A percentile compares a stretch with the other conserved stretches of the same genome.
These are phyloP conservation scores for Hybognathus amarus DNA, from an alignment of 2,797 vertebrate species.

Conservation along the genomic window DNA sequence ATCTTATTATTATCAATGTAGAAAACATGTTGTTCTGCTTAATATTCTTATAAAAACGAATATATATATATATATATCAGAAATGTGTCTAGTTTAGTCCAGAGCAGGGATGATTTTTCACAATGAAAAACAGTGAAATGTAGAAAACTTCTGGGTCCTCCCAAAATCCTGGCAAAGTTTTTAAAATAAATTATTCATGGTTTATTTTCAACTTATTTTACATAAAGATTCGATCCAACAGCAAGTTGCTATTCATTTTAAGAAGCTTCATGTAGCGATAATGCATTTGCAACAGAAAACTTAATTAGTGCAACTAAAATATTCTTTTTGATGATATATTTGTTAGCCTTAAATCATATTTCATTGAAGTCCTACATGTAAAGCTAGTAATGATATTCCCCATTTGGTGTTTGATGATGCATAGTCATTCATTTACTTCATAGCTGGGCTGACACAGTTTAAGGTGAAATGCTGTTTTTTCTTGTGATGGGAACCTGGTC, in stretches of 20 bases:
- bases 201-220: background rate
- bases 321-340: conserved; percentile 9
- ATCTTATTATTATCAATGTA: background rate
- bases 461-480: background rate
- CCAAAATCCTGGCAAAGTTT: background rate
- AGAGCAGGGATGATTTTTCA: conserved; percentile 18
- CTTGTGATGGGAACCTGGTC: conserved; percentile 14
- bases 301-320: background rate
- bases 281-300: background rate
- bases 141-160: background rate
- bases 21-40: background rate
- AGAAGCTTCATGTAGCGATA: background rate
- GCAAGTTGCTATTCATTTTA: background rate
- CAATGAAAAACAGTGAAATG: background rate
- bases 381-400: background rate
- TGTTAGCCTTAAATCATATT: background rate
- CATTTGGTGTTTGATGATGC: background rate
- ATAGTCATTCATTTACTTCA: background rate
- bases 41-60: background rate
- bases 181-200: background rate
- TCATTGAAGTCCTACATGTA: background rate
- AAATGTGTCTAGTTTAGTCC: background rate
- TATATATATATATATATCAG: too few relatives aligned
- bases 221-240: background rate
- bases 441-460: background rate